Conservation (phyloP, 2,797 vertebrate genomes). For the Xenops minutus region DNA sequence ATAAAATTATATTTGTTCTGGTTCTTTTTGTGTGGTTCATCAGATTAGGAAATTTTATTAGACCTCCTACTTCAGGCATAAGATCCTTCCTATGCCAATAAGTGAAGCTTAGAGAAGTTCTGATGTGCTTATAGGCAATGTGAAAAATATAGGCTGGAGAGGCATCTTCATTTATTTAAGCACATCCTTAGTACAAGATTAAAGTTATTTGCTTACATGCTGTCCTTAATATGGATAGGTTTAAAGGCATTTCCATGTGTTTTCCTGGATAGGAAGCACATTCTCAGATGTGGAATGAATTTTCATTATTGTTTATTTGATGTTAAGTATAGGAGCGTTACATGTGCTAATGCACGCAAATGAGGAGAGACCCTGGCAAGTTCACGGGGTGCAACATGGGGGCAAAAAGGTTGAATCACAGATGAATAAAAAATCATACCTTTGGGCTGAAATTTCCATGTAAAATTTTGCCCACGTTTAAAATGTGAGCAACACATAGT, state of each 20-base stretch:
- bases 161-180: conserved; percentile 51
- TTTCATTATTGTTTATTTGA: conserved; percentile 40
- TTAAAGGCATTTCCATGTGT: conserved; percentile 53
- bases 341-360: not conserved
- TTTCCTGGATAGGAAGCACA: conserved; percentile 23
- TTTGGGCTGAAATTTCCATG: not conserved
- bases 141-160: conserved; percentile 31
- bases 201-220: conserved; percentile 59
- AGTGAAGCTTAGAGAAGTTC: conserved; percentile 25
- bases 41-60: conserved; percentile 59
- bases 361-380: not conserved
- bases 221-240: conserved; percentile 39
- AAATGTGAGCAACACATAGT: not conserved
- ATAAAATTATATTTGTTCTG: conserved; percentile 47
- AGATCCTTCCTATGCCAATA: conserved; percentile 14
- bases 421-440: not conserved
- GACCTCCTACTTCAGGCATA: not conserved
- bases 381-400: not conserved
- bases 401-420: not conserved
- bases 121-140: conserved; percentile 15
- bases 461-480: not conserved
- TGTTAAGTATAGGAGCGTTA: not conserved
- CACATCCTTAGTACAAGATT: conserved; percentile 55
- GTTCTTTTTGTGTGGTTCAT: conserved; percentile 28
- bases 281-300: not conserved